Percentiles rank a stretch among this genome's conserved stretches.
phyloP scores from a whole-genome alignment of 30 jellyfish, hydroid and myxozoan genomes.

The Aurelia aurita region DNA sequence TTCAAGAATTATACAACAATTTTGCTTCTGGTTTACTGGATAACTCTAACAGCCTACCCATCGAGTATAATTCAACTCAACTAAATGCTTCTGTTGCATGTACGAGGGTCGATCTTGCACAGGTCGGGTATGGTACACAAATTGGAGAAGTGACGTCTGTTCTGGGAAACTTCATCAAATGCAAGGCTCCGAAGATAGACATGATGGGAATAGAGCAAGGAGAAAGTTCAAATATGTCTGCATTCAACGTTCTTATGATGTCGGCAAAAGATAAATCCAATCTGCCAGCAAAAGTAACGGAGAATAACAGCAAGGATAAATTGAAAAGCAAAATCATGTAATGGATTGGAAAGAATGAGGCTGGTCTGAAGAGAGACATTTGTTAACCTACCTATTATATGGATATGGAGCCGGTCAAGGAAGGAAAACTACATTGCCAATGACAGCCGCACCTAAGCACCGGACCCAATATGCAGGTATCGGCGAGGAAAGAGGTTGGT shows the following conservation, averaged over 20 bases:
- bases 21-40: background rate
- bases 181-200: background rate
- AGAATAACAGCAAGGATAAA: background rate
- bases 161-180: background rate
- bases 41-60: background rate
- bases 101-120: background rate
- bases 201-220: background rate
- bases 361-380: too few relatives aligned
- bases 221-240: background rate
- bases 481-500: too few relatives aligned
- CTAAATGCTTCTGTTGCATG: background rate
- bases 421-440: too few relatives aligned
- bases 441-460: too few relatives aligned
- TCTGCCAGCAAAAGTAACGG: conserved; percentile 1
- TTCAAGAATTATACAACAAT: background rate
- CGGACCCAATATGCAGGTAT: too few relatives aligned
- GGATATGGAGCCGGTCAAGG: too few relatives aligned
- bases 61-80: background rate
- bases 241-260: background rate
- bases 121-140: background rate
- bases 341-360: conserved; percentile 34
- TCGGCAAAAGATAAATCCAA: background rate
- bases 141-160: conserved; percentile 1
- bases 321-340: background rate
- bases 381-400: too few relatives aligned